Evolutionary conservation across 2,113 vertebrate genomes (phyloP).

Genomic region (Neodontobutis hainanensis): DNA sequence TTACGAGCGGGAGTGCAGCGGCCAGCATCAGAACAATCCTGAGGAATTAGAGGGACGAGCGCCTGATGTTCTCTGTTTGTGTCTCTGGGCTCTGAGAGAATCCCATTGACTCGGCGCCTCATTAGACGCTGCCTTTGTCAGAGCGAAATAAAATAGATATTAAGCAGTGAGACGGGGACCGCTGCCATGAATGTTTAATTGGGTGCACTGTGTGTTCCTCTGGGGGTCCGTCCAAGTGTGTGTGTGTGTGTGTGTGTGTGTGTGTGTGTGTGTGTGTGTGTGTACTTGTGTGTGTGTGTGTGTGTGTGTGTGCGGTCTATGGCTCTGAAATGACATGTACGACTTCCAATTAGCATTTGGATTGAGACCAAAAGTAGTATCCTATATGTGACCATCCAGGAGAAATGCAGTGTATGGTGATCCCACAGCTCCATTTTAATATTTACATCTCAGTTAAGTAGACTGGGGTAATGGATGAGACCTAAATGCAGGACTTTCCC

Average conservation of each 20-base stretch:
- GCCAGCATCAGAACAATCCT: constrained; percentile 63
- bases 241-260: not conserved
- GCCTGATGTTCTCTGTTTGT: constrained; percentile 66
- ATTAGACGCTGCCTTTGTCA: constrained; percentile 74
- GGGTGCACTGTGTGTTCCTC: constrained; percentile 48
- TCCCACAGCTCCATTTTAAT: not conserved
- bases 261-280: constrained; percentile 1
- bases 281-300: constrained; percentile 13
- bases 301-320: not conserved
- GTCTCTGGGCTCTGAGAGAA: constrained; percentile 60
- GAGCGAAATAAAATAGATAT: constrained; percentile 75
- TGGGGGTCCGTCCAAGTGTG: constrained; percentile 22
- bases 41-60: constrained; percentile 64
- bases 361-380: constrained; percentile 1
- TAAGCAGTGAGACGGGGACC: constrained; percentile 63
- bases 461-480: not conserved
- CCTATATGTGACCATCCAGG: not conserved
- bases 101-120: constrained; percentile 65
- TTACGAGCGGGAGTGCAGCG: constrained; percentile 60
- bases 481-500: not conserved
- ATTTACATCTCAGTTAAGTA: not conserved
- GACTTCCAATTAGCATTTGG: constrained; percentile 8
- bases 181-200: constrained; percentile 74
- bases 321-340: constrained; percentile 4
- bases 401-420: not conserved